Conservation (phyloP, 2,113 vertebrate genomes). For the Scomber scombrus region DNA sequence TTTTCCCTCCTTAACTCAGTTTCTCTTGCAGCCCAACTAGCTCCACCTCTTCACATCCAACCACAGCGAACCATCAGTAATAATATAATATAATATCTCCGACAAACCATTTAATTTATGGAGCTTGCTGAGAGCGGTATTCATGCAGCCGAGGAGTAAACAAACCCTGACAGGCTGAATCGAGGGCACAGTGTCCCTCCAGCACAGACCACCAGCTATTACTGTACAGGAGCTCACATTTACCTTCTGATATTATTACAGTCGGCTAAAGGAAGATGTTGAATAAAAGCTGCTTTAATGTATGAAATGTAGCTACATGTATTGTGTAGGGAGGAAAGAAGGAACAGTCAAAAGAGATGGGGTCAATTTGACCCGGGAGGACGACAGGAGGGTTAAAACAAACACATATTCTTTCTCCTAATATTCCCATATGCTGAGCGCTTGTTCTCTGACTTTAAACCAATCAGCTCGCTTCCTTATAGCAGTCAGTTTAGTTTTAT, state of each 20-base stretch:
- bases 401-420: no score
- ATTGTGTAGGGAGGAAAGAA: no score
- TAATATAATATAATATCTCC: neutral
- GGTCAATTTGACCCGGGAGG: no score
- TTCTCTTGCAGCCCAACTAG: neutral
- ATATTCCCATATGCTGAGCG: neutral
- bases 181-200: neutral
- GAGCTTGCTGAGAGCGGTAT: neutral
- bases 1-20: no score
- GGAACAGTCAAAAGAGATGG: no score
- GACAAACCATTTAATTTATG: neutral
- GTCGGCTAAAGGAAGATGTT: no score
- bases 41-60: neutral
- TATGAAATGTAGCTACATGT: no score
- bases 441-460: neutral
- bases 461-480: neutral
- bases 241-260: no score
- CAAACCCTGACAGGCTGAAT: neutral
- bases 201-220: neutral
- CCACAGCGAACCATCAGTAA: neutral
- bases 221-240: neutral
- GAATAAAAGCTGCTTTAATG: no score
- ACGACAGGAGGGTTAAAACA: no score
- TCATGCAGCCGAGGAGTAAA: neutral
- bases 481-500: neutral